Evolutionary conservation across 2,113 vertebrate genomes (phyloP), one percentile per base, ranked within the genome.

Genomic region (Tricholaema leucomelas): DNA sequence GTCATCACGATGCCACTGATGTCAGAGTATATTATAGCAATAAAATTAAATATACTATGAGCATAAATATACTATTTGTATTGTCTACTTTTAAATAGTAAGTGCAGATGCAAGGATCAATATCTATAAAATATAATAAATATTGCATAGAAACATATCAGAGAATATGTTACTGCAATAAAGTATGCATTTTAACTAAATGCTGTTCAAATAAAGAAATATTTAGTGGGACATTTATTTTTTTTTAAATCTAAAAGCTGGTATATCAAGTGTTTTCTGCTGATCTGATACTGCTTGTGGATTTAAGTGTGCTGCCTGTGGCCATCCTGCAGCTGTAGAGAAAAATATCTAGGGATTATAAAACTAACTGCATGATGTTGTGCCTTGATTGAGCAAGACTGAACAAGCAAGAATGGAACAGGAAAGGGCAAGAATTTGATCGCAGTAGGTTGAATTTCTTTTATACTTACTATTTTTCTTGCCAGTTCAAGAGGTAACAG

Each of bases 231-330:
- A 52, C 3, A 73, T 46, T 86, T 72, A 33, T 50, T 50, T 58
- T 36, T 59, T 23, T 1, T 5, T 16, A 16, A 60, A 55, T 15
- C 65, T 12, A 59, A 46, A 74, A 60, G 8, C 56, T 56, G 9
- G 1, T 52, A 20, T 61, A 46, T 76, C 23, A 70, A 42, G 27
- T 52, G 15, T 58, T 65, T 87, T 88, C 14, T 79, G 27, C 35
- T 72, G 40, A n/a, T 81, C 81, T 81, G 64, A 63, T 82, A 31
- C 12, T 56, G 28, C 46, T 40, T 80, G 12, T 85, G 23, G 27
- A 67, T 95, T 93, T 80, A 83, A 77, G 30, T 23, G n/a, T 35
- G 6, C 66, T 87, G 76, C 85, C 82, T 90, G 52, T 83, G 69
- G 69, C 73, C 25, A 74, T 40, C 10, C 35, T 85, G 21, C n/a